Base-by-base conservation (phyloP, 2,797 vertebrate species). In the Onychomys arenicola region DNA sequence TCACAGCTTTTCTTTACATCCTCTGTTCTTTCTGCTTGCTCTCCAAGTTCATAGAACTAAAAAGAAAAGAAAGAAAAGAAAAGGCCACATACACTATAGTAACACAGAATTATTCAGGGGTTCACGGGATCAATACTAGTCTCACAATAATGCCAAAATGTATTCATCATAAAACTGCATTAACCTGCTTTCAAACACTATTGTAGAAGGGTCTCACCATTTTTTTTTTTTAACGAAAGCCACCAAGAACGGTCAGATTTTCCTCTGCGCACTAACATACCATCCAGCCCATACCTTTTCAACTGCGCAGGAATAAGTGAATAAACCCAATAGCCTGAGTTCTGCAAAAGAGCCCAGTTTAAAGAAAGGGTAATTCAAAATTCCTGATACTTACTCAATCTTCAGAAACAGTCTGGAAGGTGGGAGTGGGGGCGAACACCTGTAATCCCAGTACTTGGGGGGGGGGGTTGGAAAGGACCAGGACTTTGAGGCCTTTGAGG, bases 391-490 rank as follows among this genome's bases (percentile, higher is more conserved):
- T 59, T 80, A 69, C 37, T 80, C 81, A 93, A 19, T 65, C 77
- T 91, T 96, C 78, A 95, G 61, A 95, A 93, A 37, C 25, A 55
- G 19, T 89, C 73, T 93, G 52, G 40, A 88, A 75, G 69, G n/a
- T 43, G 27, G 69, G 1, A 10, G 27, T 34, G 14, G 4, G 10
- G 7, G 6, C 37, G 6, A 55, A 59, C 6, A 14, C 13, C 80
- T 82, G 55, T 40, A 40, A 40, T 82, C 80, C n/a, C 14, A 27
- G n/a, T 37, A 10, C 80, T 37, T 17, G n/a, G 4, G 11, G 14
- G 80, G 11, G 34, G n/a, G 55, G 14, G 21, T 11, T 23, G 17
- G 11, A 81, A 37, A 55, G 23, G 67, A 37, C n/a, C 7, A n/a
- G 49, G 46, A 7, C 23, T 32, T 57, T 49, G 11, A 86, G 46